Percentiles rank a stretch among this genome's conserved stretches.
These are phyloP conservation scores for Crenuchus spilurus DNA, from an alignment of 2,797 vertebrate genomes.

Conservation along the genomic window DNA sequence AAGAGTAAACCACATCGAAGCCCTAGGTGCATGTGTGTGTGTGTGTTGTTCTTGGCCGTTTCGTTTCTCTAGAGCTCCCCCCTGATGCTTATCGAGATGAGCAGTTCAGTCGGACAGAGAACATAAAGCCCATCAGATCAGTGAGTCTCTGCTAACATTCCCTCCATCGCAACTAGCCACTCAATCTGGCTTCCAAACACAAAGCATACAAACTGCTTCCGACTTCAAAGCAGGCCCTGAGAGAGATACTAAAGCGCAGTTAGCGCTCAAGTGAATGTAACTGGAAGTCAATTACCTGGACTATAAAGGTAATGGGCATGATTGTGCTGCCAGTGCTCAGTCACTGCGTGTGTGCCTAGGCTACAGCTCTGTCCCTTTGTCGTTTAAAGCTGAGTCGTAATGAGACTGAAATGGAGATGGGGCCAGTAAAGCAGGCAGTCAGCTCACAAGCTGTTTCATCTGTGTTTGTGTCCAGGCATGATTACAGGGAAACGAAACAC, in stretches of 20 bases:
- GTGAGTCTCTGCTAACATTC: conserved; percentile 42
- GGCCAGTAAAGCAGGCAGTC: conserved; percentile 45
- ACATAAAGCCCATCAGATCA: conserved; percentile 55
- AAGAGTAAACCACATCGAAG: conserved; percentile 11
- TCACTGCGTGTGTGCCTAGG: conserved; percentile 39
- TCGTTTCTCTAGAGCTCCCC: conserved; percentile 42
- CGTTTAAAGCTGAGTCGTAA: conserved; percentile 50
- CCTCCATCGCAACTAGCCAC: conserved; percentile 51
- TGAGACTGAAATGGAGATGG: conserved; percentile 53
- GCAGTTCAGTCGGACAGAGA: conserved; percentile 55
- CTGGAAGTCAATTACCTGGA: conserved; percentile 68
- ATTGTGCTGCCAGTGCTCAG: conserved; percentile 57
- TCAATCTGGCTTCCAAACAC: conserved; percentile 58
- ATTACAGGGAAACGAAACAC: conserved; percentile 36
- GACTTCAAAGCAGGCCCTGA: conserved; percentile 60
- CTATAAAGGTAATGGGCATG: conserved; percentile 65
- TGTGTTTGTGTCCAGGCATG: conserved; percentile 42
- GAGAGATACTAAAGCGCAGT: conserved; percentile 58
- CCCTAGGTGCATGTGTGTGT: not conserved
- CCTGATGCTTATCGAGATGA: conserved; percentile 59
- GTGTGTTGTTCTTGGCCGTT: not conserved
- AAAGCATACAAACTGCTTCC: conserved; percentile 46
- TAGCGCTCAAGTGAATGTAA: conserved; percentile 66
- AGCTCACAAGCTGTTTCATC: conserved; percentile 29
- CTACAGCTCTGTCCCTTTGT: conserved; percentile 42